Percentiles rank a stretch among this genome's conserved stretches.
Evolutionary conservation across 2,113 vertebrate genomes (phyloP).

Genomic region (Furnarius figulus): DNA sequence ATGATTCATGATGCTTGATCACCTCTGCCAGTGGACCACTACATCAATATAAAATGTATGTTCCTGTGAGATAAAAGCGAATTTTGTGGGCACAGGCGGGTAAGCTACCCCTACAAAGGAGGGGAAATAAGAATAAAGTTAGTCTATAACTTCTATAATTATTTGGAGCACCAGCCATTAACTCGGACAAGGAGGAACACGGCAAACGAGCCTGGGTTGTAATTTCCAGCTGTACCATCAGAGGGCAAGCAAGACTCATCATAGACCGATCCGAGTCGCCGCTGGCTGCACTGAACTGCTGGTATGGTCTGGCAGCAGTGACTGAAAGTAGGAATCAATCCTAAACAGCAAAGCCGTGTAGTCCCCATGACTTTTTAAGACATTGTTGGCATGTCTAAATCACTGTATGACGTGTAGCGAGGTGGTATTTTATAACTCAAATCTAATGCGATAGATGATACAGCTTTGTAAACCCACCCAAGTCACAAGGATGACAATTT

Average conservation of each 20-base stretch:
- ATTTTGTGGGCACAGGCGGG: not conserved
- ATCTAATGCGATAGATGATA: rapidly evolving
- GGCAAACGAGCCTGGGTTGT: not conserved
- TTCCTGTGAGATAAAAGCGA: not conserved
- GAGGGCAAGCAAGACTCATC: conserved; percentile 52
- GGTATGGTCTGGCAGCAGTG: not conserved
- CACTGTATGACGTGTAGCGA: rapidly evolving
- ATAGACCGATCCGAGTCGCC: not conserved
- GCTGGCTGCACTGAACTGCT: rapidly evolving
- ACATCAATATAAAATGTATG: no score
- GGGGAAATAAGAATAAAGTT: no score
- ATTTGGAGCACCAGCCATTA: not conserved
- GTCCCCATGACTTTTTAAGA: rapidly evolving
- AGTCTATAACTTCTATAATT: no score
- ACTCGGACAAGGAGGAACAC: rapidly evolving
- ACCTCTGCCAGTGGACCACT: no score
- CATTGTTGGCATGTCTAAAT: not conserved
- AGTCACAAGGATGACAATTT: rapidly evolving
- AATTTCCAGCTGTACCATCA: not conserved
- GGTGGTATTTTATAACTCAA: rapidly evolving
- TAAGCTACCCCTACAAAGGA: rapidly evolving
- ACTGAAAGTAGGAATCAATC: not conserved
- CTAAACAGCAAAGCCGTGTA: rapidly evolving
- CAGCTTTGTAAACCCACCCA: rapidly evolving
- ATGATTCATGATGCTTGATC: not conserved